Evolutionary conservation across 2,888 invertebrate genomes (phyloP).

Genomic region (Campoletis raptor): DNA sequence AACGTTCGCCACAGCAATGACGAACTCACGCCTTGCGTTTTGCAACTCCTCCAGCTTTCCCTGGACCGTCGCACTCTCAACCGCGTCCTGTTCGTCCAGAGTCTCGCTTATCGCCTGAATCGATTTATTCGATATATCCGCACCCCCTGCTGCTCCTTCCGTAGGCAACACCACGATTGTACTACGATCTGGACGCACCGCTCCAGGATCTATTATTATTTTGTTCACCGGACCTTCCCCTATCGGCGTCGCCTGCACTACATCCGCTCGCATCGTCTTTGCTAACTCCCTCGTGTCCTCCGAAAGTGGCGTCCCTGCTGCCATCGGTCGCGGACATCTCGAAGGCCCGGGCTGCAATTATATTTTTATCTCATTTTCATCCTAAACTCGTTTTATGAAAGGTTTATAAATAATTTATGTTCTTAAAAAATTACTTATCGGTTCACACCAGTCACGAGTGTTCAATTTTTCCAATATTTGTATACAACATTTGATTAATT

Average conservation of each 20-base stretch:
- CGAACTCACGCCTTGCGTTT: conserved; percentile 80
- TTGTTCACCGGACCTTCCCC: conserved; percentile 74
- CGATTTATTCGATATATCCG: conserved; percentile 73
- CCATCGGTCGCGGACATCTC: conserved; percentile 30
- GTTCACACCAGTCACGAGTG: no score
- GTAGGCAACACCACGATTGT: conserved; percentile 75
- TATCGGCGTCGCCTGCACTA: conserved; percentile 77
- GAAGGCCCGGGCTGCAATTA: conserved; percentile 28
- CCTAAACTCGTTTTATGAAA: not conserved
- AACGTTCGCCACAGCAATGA: conserved; percentile 79
- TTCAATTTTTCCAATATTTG: no score
- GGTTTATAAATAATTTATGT: no score
- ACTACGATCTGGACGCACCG: conserved; percentile 73
- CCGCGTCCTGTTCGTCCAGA: conserved; percentile 77
- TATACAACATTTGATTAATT: no score
- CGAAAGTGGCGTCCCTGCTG: conserved; percentile 61
- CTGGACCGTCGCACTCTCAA: conserved; percentile 74
- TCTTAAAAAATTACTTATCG: no score
- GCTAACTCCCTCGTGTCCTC: conserved; percentile 75
- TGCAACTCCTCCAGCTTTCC: conserved; percentile 77
- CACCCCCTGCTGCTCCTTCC: not conserved
- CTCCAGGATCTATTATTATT: conserved; percentile 78
- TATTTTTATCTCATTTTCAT: not conserved
- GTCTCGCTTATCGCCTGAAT: conserved; percentile 76
- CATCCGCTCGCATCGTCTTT: conserved; percentile 76